Evolutionary conservation across 2,113 vertebrate species (phyloP).

Genomic region (Odocoileus virginianus): DNA sequence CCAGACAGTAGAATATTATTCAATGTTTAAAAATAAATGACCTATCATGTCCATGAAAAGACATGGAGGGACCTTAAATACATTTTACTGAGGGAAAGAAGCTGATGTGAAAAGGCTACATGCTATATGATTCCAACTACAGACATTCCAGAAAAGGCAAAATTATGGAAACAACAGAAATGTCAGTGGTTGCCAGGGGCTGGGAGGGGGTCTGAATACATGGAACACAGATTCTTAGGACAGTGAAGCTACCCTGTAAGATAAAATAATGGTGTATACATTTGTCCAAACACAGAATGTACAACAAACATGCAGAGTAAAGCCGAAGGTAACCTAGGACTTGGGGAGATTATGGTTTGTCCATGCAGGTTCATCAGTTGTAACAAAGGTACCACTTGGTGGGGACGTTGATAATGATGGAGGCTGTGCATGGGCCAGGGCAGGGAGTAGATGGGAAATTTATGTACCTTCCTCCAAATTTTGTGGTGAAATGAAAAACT

Average conservation of each 20-base stretch:
- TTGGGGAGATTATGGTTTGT: rapidly evolving
- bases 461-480: not conserved
- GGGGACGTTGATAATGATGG: too few species aligned
- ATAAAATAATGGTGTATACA: too few species aligned
- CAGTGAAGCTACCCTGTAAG: not conserved
- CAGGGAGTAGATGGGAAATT: rapidly evolving
- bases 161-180: rapidly evolving
- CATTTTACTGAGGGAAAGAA: not conserved
- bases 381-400: not conserved
- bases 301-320: not conserved
- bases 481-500: not conserved
- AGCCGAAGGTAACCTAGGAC: not conserved
- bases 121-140: too few species aligned
- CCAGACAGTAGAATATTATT: not conserved
- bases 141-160: not conserved
- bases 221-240: not conserved
- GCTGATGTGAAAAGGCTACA: not conserved
- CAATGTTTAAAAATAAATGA: not conserved
- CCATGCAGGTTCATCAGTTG: rapidly evolving
- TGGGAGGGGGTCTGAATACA: rapidly evolving
- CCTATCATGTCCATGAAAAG: too few species aligned
- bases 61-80: not conserved
- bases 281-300: not conserved
- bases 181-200: not conserved
- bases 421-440: rapidly evolving